Base-by-base conservation (phyloP, 2,888 invertebrate species). In the Spodoptera littoralis region DNA sequence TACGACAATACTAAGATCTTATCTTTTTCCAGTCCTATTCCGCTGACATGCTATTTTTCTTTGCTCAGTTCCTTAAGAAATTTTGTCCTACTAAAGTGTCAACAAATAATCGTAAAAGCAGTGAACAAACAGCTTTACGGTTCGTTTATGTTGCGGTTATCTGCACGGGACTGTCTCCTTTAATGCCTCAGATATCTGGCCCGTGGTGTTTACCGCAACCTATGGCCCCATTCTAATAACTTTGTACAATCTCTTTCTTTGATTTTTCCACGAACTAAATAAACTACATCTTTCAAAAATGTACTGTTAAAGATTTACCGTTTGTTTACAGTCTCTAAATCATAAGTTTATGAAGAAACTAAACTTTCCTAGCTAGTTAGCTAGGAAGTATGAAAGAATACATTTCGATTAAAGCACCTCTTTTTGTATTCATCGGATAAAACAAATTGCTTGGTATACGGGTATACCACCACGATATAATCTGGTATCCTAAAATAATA, bases 111-210 rank as follows among this genome's bases (percentile, higher is more conserved):
- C 88, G 79, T 86, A 85, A 88, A 88, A 79, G 76, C 79, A 76
- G 79, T 80, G 81, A 84, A 84, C 84, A 88, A 87, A 88, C 84
- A 80, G 83, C 84, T 87, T 88, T 84, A 88, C 84, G 88, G 84
- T 85, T 82, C 83, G 81, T 88, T 88, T 88, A 86, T 84, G 70
- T 81, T 83, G 82, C 71, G 84, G 85, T 84, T 84, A 83, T 84
- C 85, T 84, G 64, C 76, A 73, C 77, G 79, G 77, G 67, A 78
- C 77, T 76, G 76, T 79, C 81, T 76, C 71, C 73, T 76, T 81
- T 81, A 81, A 82, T 79, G 75, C 70, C 59, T 71, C 60, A 52
- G 65, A 70, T 82, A 80, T 84, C 77, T 76, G 77, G 79, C 72
- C 71, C 78, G 77, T 67, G 49, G 63, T 71, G 71, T 76, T 73